phyloP scores from a whole-genome alignment of 2,797 vertebrate species.

The Centroberyx gerrardi region DNA sequence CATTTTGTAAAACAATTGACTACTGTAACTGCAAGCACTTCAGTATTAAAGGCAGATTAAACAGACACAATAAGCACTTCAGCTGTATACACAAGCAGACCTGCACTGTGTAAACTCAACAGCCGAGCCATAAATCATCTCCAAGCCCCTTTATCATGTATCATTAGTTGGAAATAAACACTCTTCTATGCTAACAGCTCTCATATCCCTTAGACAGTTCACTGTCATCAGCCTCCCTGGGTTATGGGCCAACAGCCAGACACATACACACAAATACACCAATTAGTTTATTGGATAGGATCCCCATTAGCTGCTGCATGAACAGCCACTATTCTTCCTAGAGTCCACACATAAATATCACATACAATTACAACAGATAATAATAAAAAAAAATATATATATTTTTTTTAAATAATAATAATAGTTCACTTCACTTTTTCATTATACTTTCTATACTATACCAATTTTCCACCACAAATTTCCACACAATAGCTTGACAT shows the following conservation, averaged over 20 bases:
- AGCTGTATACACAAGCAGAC: neutral
- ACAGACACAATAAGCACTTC: neutral
- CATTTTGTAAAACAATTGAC: neutral
- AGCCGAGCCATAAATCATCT: neutral
- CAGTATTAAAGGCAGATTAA: neutral
- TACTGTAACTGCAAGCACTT: neutral
- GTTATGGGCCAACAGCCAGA: neutral
- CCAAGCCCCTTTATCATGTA: neutral
- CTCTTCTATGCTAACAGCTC: constrained; percentile 12
- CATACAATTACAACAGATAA: constrained; percentile 2
- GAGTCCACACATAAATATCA: constrained; percentile 5
- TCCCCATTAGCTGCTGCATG: too few relatives aligned
- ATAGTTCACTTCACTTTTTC: too few relatives aligned
- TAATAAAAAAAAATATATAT: too few relatives aligned
- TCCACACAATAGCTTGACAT: too few relatives aligned
- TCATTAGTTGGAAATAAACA: constrained; percentile 17
- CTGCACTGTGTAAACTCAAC: neutral
- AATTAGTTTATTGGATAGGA: too few relatives aligned
- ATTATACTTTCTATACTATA: too few relatives aligned
- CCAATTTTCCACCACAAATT: too few relatives aligned
- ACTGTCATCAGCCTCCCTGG: constrained; percentile 4
- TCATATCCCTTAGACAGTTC: constrained; percentile 6
- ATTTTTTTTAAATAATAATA: too few relatives aligned
- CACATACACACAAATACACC: neutral
- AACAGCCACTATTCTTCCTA: too few relatives aligned